Conservation (phyloP, 1,140 invertebrate species). For the Ooceraea biroi region DNA sequence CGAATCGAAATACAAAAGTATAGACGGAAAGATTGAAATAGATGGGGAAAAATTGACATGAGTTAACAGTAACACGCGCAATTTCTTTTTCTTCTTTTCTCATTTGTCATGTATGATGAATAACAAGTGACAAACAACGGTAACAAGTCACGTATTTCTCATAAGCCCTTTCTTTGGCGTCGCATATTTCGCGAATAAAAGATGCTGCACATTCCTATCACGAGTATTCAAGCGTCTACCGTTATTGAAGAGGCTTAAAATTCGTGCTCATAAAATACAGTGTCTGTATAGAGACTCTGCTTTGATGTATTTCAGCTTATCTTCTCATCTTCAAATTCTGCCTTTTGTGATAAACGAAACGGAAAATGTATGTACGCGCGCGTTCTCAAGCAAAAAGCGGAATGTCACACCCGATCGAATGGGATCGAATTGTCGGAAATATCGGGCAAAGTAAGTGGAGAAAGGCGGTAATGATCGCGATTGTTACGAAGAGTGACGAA, state of each 20-base stretch:
- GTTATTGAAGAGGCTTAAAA: conserved; percentile 27
- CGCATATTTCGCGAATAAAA: neutral
- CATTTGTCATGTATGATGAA: too few species aligned
- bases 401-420: neutral
- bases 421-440: conserved; percentile 6
- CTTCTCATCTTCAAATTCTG: neutral
- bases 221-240: conserved; percentile 17
- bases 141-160: conserved; percentile 15
- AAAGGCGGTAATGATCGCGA: conserved; percentile 17
- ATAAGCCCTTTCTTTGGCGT: neutral
- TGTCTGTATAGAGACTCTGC: neutral
- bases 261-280: conserved; percentile 11
- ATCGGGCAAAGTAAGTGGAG: conserved; percentile 27
- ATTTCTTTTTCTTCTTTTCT: neutral
- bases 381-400: neutral
- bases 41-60: neutral
- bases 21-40: neutral
- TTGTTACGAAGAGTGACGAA: conserved; percentile 49
- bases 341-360: conserved; percentile 23
- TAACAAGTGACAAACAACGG: neutral
- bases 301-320: neutral
- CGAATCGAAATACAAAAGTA: neutral
- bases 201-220: conserved; percentile 16
- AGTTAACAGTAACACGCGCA: neutral
- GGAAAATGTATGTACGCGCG: neutral